These are phyloP conservation scores for Standfussiana lucernea DNA, from an alignment of 2,888 invertebrate species.

Conservation along the genomic window DNA sequence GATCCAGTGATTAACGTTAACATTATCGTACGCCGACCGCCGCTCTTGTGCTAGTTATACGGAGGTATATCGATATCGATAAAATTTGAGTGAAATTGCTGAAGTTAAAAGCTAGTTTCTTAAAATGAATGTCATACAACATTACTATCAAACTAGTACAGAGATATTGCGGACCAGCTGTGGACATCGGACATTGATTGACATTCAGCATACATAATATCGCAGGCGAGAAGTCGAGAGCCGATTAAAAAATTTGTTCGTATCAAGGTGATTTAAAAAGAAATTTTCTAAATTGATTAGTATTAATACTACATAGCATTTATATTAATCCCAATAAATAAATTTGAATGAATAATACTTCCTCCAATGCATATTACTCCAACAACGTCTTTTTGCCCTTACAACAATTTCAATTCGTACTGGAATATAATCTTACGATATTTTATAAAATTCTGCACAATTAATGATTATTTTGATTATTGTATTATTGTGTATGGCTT, in stretches of 20 bases:
- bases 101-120: background rate
- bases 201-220: background rate
- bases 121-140: background rate
- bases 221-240: background rate
- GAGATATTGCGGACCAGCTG: background rate
- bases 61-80: constrained; percentile 10
- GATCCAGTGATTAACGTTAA: constrained; percentile 78
- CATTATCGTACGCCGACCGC: constrained; percentile 70
- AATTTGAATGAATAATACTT: too few relatives aligned
- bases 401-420: background rate
- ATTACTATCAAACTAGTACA: background rate
- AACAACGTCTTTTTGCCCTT: too few relatives aligned
- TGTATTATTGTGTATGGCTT: too few relatives aligned
- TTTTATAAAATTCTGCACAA: background rate
- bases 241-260: background rate
- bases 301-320: background rate
- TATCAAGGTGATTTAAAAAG: background rate
- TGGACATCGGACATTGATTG: background rate
- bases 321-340: too few relatives aligned
- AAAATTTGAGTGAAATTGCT: background rate
- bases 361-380: background rate
- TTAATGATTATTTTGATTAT: too few relatives aligned
- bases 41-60: constrained; percentile 44
- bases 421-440: background rate
- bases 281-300: background rate